Evolutionary conservation across 2,113 vertebrate genomes (phyloP), one percentile per base, ranked within the genome.

Genomic region (Microtus ochrogaster): DNA sequence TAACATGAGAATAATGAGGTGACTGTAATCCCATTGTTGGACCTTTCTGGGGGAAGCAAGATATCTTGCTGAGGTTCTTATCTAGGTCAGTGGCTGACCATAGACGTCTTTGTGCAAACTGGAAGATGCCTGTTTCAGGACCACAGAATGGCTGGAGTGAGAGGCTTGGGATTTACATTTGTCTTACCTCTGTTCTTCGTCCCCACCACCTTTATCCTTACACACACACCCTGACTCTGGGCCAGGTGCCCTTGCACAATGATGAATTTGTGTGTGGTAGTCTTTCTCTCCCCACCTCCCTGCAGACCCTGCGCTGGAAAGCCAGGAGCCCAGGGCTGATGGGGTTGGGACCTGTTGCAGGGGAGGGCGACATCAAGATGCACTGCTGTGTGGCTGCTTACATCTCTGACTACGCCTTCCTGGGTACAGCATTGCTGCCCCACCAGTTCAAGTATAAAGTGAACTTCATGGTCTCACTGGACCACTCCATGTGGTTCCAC

Each of bases 401-500:
- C 19, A 99, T 99, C 49, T 99, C 99, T 0, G 99, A 99, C 98
- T 99, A 98, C 0, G 98, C 99, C 10, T 99, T 99, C 94, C 98
- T 99, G 96, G 98, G 98, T 92, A 99, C 99, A 0, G 99, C 98
- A 0, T 14, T 99, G 96, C 97, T 99, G 96, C 99, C 99, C 0
- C 99, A 99, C 96, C 97, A 98, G 0, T 96, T 98, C 2, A 93
- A 98, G 66, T 89, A 99, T 87, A 87, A 0, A 2, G 65, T 98
- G 91, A 96, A 74, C n/a, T 99, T 99, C 95, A 90, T 98, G 24
- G 99, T 97, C 95, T 99, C 99, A 0, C 98, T 99, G 2, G 99
- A 99, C 97, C 99, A 99, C 63, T 99, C 99, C 97, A 99, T 99
- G 99, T 99, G 99, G 99, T 99, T 99, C 98, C 99, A 99, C 0